Base-by-base conservation (phyloP, 2,113 vertebrate genomes). In the Dicaeum eximium region DNA sequence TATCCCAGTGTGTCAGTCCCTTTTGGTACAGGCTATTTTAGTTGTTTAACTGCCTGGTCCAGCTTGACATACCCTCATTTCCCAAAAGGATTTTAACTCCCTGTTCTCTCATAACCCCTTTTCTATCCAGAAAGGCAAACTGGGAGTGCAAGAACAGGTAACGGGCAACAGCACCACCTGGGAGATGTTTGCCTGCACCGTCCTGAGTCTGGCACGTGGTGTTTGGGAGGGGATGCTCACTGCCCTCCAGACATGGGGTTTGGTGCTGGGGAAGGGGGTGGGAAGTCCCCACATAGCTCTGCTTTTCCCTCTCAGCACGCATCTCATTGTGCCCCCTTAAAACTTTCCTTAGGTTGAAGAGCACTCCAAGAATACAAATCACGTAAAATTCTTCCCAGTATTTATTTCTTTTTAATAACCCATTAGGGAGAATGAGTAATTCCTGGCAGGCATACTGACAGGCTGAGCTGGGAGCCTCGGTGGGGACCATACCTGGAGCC, bases 401-500 rank as follows among this genome's bases (percentile, higher is more conserved):
- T 97, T 98, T 97, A 96, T 97, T 94, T 86, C 74, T 96, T 97
- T 97, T 97, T 96, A 97, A 97, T 97, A 95, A 94, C 88, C 60
- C 95, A 66, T 97, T 97, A 97, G 96, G 90, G 95, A 97, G 87
- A 92, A 95, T 96, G 89, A 97, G 92, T 97, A 96, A 98, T 96
- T 97, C 95, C 92, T 96, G 96, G 97, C 96, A 96, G 93, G 70
- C 70, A 72, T 15, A 21, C 71, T 80, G 91, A 91, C 17, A 54
- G 92, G 93, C 96, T 94, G 96, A 97, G 96, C 87, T 30, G 45
- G 66, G 93, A 94, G 85, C 62, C 92, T 88, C 91, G 9, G 12
- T 30, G 15, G 84, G 86, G 94, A 94, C 44, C 1, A 0, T 65
- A 80, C 74, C 81, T 88, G 87, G 56, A 90, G 80, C 92, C 88